Percentiles rank a stretch among this genome's conserved stretches.
Evolutionary conservation across 1,140 invertebrate species (phyloP).

Genomic region (Goniozus legneri): DNA sequence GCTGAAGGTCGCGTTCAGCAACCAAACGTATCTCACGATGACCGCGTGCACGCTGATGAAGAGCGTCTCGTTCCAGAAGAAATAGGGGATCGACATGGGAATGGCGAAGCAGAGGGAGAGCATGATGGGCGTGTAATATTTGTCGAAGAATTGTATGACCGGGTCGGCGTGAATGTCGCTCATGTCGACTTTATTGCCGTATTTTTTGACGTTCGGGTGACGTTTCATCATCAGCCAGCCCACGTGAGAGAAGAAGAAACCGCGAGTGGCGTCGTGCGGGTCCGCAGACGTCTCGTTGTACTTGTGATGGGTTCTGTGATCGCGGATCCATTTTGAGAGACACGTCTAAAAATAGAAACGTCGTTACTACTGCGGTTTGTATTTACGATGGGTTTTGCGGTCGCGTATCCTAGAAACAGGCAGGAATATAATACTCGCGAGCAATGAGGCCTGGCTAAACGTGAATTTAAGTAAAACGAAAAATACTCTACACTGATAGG

Average conservation of each 20-base stretch:
- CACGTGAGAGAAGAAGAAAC: constrained; percentile 82
- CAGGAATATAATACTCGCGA: too few species aligned
- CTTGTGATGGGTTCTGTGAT: constrained; percentile 81
- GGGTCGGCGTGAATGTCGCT: constrained; percentile 72
- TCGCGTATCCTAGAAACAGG: too few species aligned
- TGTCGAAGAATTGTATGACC: constrained; percentile 72
- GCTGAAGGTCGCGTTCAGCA: constrained; percentile 82
- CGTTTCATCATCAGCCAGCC: constrained; percentile 79
- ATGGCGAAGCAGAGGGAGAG: constrained; percentile 69
- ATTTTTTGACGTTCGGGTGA: constrained; percentile 68
- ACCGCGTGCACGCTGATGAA: constrained; percentile 58
- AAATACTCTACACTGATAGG: too few species aligned
- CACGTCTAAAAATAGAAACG: constrained; percentile 39
- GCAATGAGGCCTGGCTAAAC: too few species aligned
- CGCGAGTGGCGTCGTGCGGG: constrained; percentile 75
- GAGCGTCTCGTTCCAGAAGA: constrained; percentile 72
- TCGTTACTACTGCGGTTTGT: too few species aligned
- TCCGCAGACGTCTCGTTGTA: constrained; percentile 79
- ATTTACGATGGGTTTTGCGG: too few species aligned
- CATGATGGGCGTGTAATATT: constrained; percentile 70
- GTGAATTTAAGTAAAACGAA: too few species aligned
- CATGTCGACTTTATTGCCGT: constrained; percentile 66
- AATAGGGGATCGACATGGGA: constrained; percentile 72
- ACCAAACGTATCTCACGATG: constrained; percentile 71
- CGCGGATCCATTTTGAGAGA: constrained; percentile 58